Percentiles rank a stretch among this genome's conserved stretches.
Conservation (phyloP, 2,888 invertebrate species). For the Saturnia japonica region DNA sequence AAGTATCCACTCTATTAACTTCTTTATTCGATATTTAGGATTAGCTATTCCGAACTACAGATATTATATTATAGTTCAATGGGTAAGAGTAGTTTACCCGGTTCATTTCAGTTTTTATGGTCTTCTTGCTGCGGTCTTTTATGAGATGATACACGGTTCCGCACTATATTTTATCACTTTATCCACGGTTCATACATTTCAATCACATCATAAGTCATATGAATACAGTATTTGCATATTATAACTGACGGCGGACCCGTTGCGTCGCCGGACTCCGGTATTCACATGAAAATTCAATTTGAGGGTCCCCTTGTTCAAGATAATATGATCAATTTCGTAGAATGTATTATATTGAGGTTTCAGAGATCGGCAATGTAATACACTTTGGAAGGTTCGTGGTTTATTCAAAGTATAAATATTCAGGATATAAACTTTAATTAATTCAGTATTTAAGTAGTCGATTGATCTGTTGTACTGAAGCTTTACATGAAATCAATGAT, state of each 20-base stretch:
- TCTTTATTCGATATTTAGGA: too few species aligned
- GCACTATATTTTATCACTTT: constrained; percentile 6
- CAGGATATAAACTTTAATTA: background rate
- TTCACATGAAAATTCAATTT: constrained; percentile 2
- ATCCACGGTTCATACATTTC: background rate
- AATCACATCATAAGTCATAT: constrained; percentile 5
- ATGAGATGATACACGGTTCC: constrained; percentile 1
- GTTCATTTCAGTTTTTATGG: background rate
- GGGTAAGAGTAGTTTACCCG: background rate
- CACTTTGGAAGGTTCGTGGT: background rate
- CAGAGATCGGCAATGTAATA: background rate
- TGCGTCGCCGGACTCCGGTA: background rate
- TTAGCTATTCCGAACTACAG: too few species aligned
- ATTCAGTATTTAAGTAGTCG: background rate
- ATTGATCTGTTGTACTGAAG: background rate
- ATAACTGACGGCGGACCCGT: background rate
- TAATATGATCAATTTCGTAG: background rate
- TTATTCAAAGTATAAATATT: background rate
- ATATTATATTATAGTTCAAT: constrained; percentile 1
- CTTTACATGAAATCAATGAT: background rate
- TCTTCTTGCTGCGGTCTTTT: background rate
- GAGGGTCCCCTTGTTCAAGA: background rate
- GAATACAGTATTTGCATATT: background rate
- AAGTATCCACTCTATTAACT: too few species aligned
- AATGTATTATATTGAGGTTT: background rate